Evolutionary conservation across 2,888 invertebrate genomes (phyloP).

Genomic region (Helobdella robusta): DNA sequence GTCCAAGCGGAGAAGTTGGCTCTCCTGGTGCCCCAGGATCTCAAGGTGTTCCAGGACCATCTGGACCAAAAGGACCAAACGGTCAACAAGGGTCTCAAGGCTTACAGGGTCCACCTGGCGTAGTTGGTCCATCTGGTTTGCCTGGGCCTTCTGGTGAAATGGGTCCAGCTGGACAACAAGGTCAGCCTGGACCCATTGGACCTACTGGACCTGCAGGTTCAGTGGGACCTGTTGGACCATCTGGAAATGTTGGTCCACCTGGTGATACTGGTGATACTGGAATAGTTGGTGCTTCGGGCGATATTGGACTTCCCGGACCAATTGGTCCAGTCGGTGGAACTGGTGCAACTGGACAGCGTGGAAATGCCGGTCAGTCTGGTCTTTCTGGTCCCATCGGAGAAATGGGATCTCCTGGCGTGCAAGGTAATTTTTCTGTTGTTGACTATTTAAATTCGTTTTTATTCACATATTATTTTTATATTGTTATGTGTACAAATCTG

Average conservation of each 20-base stretch:
- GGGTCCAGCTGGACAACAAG: conserved; percentile 16
- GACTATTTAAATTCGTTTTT: too few relatives aligned
- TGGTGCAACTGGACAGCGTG: conserved; percentile 17
- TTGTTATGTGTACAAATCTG: too few relatives aligned
- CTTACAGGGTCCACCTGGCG: conserved; percentile 32
- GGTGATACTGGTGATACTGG: too few relatives aligned
- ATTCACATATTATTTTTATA: too few relatives aligned
- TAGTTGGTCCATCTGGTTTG: conserved; percentile 29
- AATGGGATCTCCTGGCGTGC: too few relatives aligned
- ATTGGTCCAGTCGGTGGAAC: conserved; percentile 10
- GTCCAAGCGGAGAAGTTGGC: conserved; percentile 19
- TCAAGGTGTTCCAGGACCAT: conserved; percentile 6
- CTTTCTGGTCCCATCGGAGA: too few relatives aligned
- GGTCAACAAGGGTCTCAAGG: conserved; percentile 41
- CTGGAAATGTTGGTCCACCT: conserved; percentile 5
- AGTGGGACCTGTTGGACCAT: conserved; percentile 12
- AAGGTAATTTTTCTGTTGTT: too few relatives aligned
- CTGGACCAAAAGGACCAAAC: conserved; percentile 28
- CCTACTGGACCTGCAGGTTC: neutral
- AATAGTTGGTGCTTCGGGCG: too few relatives aligned
- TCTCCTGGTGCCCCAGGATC: conserved; percentile 21
- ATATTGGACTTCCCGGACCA: too few relatives aligned
- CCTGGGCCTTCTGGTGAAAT: conserved; percentile 29
- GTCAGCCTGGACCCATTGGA: neutral
- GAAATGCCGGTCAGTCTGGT: conserved; percentile 23